Evolutionary conservation across 2,888 invertebrate genomes (phyloP), one percentile per base, ranked within the genome.

Genomic region (Belgica antarctica): DNA sequence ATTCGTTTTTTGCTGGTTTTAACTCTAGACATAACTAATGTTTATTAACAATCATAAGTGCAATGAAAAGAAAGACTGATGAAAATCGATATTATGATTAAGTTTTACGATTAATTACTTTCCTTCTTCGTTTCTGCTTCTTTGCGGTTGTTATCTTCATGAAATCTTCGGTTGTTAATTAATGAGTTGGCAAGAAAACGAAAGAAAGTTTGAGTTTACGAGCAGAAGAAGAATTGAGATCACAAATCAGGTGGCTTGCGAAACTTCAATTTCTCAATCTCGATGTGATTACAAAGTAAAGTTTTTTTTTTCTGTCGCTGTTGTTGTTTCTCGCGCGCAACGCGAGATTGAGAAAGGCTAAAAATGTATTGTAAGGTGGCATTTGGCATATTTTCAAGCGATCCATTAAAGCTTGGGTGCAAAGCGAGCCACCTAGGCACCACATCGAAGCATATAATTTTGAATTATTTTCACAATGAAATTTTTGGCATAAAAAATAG

Each of bases 391-490:
- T 59, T 4, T 27, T 59, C 12, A 27, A 10, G 59, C n/a, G n/a
- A n/a, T 27, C 8, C n/a, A 59, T n/a, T 3, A n/a, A 27, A 7
- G 25, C 25, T 59, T 27, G 5, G 25, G 27, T 5, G 34, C 3
- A 68, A 52, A 57, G n/a, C 22, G 19, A 34, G 57, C 68, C 34
- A 68, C 52, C 17, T 24, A 25, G 47, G 52, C 47, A 57, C 68
- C 52, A 68, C 2, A 10, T 41, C 36, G 25, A 24, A 24, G 57
- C 15, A n/a, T 57, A 12, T 19, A 62, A 62, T 28, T 62, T 62
- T 31, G n/a, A 25, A 12, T n/a, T 31, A 62, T 34, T 31, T 5
- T 19, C 7, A 62, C n/a, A 19, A 41, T 41, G 41, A 61, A 28
- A 36, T 19, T 15, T 34, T 7, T n/a, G 41, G 34, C 68, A 68